These are phyloP conservation scores for Alca torda DNA, from an alignment of 2,797 vertebrate genomes.

Conservation along the genomic window DNA sequence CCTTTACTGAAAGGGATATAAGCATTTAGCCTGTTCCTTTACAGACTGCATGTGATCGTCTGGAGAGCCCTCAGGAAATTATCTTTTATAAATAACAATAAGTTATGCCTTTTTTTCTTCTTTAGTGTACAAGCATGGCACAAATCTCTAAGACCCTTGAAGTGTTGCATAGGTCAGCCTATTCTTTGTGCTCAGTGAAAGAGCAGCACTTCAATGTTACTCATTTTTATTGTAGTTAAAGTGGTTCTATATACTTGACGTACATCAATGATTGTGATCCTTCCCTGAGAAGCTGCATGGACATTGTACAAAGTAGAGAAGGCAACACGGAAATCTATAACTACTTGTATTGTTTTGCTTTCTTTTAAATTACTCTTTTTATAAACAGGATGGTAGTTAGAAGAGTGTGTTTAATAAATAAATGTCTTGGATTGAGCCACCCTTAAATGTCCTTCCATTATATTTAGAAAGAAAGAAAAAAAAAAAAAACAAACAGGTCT, in stretches of 20 bases:
- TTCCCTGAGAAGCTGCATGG: background rate
- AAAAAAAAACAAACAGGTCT: background rate
- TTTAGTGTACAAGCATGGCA: background rate
- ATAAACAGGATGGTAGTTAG: background rate
- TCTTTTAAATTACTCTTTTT: background rate
- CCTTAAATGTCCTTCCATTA: slow-evolving; percentile 1
- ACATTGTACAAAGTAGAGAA: background rate
- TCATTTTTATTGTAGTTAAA: slow-evolving; percentile 26
- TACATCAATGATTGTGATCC: background rate
- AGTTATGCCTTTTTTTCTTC: background rate
- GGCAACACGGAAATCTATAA: background rate
- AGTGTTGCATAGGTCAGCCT: slow-evolving; percentile 5
- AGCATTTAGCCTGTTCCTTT: background rate
- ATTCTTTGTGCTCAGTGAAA: slow-evolving; percentile 13
- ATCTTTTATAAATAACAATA: background rate
- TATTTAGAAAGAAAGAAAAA: background rate
- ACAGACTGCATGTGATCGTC: background rate
- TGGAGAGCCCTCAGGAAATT: background rate
- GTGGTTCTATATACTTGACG: background rate
- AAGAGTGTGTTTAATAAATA: background rate
- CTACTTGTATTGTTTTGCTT: background rate
- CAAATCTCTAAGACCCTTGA: background rate
- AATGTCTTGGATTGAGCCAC: background rate
- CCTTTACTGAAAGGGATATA: background rate
- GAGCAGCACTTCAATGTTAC: slow-evolving; percentile 19